Conservation (phyloP, 2,888 invertebrate genomes). For the Tetragonula carbonaria region DNA sequence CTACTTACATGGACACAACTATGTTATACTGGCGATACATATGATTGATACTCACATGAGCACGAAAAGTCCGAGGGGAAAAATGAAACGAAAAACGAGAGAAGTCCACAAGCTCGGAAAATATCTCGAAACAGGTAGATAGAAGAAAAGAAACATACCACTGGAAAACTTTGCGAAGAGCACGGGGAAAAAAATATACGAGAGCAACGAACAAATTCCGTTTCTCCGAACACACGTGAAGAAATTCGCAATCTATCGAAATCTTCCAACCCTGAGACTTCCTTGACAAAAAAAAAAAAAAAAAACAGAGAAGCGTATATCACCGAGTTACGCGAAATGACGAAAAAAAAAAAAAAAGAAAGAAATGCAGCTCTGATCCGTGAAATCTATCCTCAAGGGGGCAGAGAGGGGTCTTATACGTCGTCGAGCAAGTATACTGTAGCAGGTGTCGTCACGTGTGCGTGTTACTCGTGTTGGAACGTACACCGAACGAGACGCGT, state of each 20-base stretch:
- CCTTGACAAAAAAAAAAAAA: neutral
- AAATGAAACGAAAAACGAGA: neutral
- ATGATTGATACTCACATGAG: neutral
- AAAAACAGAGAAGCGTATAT: neutral
- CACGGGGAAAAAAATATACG: too few species aligned
- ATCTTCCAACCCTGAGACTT: too few species aligned
- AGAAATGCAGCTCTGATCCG: neutral
- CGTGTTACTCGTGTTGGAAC: constrained; percentile 34
- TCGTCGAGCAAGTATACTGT: neutral
- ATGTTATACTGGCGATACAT: too few species aligned
- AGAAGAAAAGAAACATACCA: neutral
- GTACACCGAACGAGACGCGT: constrained; percentile 75
- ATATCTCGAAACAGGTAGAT: neutral
- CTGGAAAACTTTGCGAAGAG: too few species aligned
- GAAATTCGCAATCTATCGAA: too few species aligned
- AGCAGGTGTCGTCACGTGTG: constrained; percentile 3
- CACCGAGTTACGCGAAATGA: neutral
- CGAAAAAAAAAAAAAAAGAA: neutral
- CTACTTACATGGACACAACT: neutral
- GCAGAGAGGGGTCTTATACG: neutral
- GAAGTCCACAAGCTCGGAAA: neutral
- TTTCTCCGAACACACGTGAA: too few species aligned
- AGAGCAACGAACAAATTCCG: too few species aligned
- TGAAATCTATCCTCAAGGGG: constrained; percentile 3
- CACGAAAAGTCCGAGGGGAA: neutral